These are phyloP conservation scores for Aproaerema taeniolella DNA, from an alignment of 2,888 invertebrate species.

Conservation along the genomic window DNA sequence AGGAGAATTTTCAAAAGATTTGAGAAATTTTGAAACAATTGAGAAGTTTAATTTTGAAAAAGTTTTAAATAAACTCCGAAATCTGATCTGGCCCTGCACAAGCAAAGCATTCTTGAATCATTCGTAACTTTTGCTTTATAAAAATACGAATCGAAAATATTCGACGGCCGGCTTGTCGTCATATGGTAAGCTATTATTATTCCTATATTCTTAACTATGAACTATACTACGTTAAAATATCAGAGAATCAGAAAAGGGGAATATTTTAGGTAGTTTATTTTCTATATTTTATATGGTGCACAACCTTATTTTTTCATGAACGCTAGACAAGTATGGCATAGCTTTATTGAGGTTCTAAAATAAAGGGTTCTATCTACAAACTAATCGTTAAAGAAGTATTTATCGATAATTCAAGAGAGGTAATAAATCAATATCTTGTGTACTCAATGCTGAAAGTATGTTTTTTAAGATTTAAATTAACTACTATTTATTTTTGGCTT, in stretches of 20 bases:
- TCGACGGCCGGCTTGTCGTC: constrained; percentile 67
- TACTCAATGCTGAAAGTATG: no score
- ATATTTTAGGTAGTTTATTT: constrained; percentile 64
- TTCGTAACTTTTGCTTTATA: constrained; percentile 76
- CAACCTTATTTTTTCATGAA: constrained; percentile 77
- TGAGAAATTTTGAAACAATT: constrained; percentile 8
- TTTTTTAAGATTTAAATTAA: no score
- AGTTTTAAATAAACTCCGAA: constrained; percentile 30
- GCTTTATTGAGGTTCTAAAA: constrained; percentile 60
- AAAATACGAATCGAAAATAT: constrained; percentile 78
- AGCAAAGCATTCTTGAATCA: constrained; percentile 70
- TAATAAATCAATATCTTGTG: no score
- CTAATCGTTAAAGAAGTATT: constrained; percentile 48
- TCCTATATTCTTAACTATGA: constrained; percentile 64
- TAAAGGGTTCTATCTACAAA: constrained; percentile 51
- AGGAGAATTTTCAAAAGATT: neutral
- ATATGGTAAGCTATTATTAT: constrained; percentile 70
- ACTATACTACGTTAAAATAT: constrained; percentile 74
- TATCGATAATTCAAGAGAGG: no score
- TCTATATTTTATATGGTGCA: constrained; percentile 74
- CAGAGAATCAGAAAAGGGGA: constrained; percentile 76
- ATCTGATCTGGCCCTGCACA: constrained; percentile 65
- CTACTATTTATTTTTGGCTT: no score
- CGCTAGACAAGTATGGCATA: constrained; percentile 71
- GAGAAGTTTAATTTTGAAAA: no score